Evolutionary conservation across 2,113 vertebrate species (phyloP).

Genomic region (Ophthalmotilapia sp.): DNA sequence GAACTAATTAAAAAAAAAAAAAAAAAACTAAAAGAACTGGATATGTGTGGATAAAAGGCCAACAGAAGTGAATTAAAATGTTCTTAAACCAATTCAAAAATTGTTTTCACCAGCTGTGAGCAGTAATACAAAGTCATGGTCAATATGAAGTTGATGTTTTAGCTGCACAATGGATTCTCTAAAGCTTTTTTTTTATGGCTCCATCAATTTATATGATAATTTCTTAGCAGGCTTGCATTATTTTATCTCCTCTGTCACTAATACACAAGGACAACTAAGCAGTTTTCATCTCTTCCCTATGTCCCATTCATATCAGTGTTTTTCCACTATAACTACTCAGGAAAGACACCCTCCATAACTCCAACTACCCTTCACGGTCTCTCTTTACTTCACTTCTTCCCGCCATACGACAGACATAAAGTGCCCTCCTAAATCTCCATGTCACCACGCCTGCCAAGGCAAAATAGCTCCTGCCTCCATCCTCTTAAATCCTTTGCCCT

Average conservation of each 20-base stretch:
- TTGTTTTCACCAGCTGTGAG: background rate
- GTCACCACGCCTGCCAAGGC: background rate
- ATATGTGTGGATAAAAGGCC: background rate
- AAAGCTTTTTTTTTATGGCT: background rate
- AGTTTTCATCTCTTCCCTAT: background rate
- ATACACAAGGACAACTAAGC: background rate
- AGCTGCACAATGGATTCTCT: background rate
- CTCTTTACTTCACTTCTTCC: background rate
- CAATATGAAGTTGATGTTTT: background rate
- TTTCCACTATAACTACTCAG: background rate
- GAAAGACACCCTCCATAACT: background rate
- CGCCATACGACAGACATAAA: background rate
- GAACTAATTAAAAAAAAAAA: background rate
- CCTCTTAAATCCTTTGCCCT: background rate
- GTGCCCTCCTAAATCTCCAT: background rate
- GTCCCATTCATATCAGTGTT: background rate
- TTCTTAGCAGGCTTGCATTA: background rate
- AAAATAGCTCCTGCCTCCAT: background rate
- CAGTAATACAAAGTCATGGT: background rate
- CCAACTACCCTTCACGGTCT: background rate
- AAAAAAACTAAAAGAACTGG: background rate
- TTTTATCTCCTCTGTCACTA: background rate
- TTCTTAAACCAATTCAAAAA: background rate
- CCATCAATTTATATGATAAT: constrained; percentile 6
- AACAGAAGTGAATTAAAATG: background rate